Base-by-base conservation (phyloP, 1,140 invertebrate genomes). In the Heliconius eleuchia region DNA sequence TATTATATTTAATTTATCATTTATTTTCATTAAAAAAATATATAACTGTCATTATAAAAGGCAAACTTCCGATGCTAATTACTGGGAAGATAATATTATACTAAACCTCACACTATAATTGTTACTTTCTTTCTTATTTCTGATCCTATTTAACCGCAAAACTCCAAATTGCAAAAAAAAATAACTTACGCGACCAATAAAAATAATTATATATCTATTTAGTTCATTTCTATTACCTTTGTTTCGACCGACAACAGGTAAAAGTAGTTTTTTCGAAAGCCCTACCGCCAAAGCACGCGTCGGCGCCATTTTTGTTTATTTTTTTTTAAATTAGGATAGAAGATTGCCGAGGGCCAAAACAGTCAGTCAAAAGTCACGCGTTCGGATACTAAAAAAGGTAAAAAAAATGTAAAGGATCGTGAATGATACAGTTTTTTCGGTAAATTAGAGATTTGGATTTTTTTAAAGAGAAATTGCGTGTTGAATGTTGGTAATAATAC, bases 281-380 rank as follows among this genome's bases (percentile, higher is more conserved):
- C 83, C 80, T 86, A 83, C 84, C 86, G 85, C 84, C 87, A 83
- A 85, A 86, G 86, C 86, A 86, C 86, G 83, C 83, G 85, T 83
- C 83, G 84, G 83, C 85, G 85, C 86, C 88, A 87, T 87, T 80
- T 86, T 87, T 87, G 83, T 83, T 85, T 84, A 82, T 84, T 88
- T 88, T 88, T 88, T 88, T 85, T 89, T 86, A 81, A 84, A 70
- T 90, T 84, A 85, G 85, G 83, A 87, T 89, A 88, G 87, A 81
- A 85, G 83, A 89, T 79, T 78, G 85, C 89, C 89, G 81, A 82
- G 81, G 84, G 89, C 86, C 84, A 84, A 87, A 89, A 87, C 87
- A 91, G 89, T 91, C 89, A 91, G 89, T 91, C 89, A 91, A 91
- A 89, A 91, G 88, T 91, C 89, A 91, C 89, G 89, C 88, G 86